phyloP scores from a whole-genome alignment of 2,113 vertebrate genomes.

The Ranitomeya variabilis region DNA sequence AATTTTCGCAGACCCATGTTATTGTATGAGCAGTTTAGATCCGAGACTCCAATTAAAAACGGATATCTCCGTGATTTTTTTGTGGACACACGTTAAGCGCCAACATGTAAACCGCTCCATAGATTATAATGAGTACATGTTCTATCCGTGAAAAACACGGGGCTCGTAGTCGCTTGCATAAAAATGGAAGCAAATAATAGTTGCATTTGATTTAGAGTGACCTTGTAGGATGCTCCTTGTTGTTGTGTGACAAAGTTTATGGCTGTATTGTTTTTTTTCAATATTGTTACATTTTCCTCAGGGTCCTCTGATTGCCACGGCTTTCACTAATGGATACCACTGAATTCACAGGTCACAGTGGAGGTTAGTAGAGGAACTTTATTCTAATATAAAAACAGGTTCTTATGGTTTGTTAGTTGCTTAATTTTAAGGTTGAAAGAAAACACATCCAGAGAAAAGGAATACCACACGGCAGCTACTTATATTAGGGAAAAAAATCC shows the following conservation, averaged over 20 bases:
- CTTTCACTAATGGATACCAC: slow-evolving; percentile 99
- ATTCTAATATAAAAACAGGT: background rate
- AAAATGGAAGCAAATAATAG: background rate
- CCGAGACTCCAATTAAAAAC: too few species aligned
- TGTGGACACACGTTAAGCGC: too few species aligned
- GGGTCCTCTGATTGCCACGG: slow-evolving; percentile 98
- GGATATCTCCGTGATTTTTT: too few species aligned
- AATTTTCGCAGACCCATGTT: too few species aligned
- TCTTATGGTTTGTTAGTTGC: background rate
- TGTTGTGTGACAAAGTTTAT: too few species aligned
- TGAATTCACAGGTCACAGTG: slow-evolving; percentile 79
- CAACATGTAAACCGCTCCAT: too few species aligned
- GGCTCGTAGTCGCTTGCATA: background rate
- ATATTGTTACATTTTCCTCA: slow-evolving; percentile 4
- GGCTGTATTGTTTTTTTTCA: background rate
- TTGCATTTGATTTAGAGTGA: background rate
- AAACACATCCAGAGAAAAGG: too few species aligned
- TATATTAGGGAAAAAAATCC: too few species aligned
- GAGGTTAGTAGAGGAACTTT: slow-evolving; percentile 72
- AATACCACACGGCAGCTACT: too few species aligned
- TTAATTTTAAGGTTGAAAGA: too few species aligned
- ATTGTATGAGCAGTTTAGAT: too few species aligned
- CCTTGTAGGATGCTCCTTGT: background rate
- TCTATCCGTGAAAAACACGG: background rate
- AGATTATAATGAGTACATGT: too few species aligned